phyloP scores from a whole-genome alignment of 2,888 invertebrate genomes.

The Lobophora halterata region DNA sequence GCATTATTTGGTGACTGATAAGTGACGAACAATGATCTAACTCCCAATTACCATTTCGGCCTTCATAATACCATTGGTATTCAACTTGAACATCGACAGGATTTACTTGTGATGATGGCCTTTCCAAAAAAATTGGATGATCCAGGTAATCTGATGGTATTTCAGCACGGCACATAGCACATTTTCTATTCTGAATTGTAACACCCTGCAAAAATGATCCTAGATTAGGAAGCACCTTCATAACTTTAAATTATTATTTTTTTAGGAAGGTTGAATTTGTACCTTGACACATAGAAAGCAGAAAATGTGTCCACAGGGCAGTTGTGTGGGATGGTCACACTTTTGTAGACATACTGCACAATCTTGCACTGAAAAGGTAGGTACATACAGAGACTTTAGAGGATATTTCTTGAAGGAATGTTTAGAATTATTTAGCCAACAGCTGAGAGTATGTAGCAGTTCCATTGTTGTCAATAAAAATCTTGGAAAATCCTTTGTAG shows the following conservation, averaged over 20 bases:
- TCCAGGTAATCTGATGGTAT: constrained; percentile 95
- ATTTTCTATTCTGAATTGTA: constrained; percentile 91
- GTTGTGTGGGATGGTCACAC: constrained; percentile 93
- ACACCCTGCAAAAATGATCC: constrained; percentile 81
- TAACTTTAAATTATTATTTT: no score
- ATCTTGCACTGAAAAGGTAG: constrained; percentile 72
- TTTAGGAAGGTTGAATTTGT: no score
- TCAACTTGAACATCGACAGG: constrained; percentile 81
- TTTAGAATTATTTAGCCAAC: no score
- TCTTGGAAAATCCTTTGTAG: no score
- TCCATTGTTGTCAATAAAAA: no score
- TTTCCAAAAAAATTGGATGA: constrained; percentile 88
- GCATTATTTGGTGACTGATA: no score
- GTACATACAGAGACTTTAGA: background rate
- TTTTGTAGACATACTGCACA: constrained; percentile 96
- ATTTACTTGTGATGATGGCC: constrained; percentile 36
- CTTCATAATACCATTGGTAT: constrained; percentile 98
- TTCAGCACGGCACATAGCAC: constrained; percentile 95
- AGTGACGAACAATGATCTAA: no score
- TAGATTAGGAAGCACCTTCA: no score
- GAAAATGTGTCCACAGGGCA: constrained; percentile 97
- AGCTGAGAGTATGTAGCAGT: no score
- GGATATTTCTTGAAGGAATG: background rate
- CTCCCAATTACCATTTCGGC: constrained; percentile 88
- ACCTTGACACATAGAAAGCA: constrained; percentile 97